These are phyloP conservation scores for Labeo calbasu DNA, from an alignment of 2,797 vertebrate species.

Conservation along the genomic window DNA sequence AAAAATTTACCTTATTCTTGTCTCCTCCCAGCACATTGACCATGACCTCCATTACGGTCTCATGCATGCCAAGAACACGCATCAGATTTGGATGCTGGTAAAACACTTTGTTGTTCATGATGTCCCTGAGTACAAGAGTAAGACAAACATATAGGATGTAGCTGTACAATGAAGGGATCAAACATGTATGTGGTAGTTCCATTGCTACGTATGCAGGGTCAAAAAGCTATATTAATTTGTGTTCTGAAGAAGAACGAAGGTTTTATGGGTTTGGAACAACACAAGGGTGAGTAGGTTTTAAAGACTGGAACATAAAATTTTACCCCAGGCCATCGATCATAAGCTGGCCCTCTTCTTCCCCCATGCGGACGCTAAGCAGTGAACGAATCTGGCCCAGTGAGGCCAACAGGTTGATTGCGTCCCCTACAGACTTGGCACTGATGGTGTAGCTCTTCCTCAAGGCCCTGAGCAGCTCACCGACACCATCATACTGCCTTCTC, in stretches of 20 bases:
- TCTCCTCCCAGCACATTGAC: conserved; percentile 96
- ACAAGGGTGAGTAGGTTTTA: too few species aligned
- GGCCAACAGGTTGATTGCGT: conserved; percentile 89
- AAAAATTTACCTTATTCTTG: conserved; percentile 87
- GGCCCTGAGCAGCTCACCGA: conserved; percentile 91
- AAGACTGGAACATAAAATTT: conserved; percentile 47
- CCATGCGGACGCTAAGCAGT: conserved; percentile 95
- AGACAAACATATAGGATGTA: not conserved
- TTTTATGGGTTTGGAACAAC: too few species aligned
- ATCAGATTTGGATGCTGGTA: conserved; percentile 99
- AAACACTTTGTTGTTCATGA: conserved; percentile 99
- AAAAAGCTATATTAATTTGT: too few species aligned
- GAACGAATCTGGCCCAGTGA: conserved; percentile 96
- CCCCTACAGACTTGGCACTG: conserved; percentile 89
- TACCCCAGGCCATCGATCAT: conserved; percentile 99
- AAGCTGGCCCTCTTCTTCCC: conserved; percentile 93
- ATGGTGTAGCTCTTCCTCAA: conserved; percentile 96
- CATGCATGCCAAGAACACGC: conserved; percentile 98
- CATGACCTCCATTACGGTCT: conserved; percentile 99
- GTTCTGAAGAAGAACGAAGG: too few species aligned
- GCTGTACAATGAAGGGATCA: not conserved
- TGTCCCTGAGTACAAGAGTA: conserved; percentile 80
- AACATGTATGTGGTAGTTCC: too few species aligned
- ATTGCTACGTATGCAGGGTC: too few species aligned
- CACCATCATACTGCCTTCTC: conserved; percentile 92